A percentile compares a stretch with the other conserved stretches of the same genome.
Evolutionary conservation across 2,797 vertebrate genomes (phyloP).

Genomic region (Myotis findleyi): DNA sequence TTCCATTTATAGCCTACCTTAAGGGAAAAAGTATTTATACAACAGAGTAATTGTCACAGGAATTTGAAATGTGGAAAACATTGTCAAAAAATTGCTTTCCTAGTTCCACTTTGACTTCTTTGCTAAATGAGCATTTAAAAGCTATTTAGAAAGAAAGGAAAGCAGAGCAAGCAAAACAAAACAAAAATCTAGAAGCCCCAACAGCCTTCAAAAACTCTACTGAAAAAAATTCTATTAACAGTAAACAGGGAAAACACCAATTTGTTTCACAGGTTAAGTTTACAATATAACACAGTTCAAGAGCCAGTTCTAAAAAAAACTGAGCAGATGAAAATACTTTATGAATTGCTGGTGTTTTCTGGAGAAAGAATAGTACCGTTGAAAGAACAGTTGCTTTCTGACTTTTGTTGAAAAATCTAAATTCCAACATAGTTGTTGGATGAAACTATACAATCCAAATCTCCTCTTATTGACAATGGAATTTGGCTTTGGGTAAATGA

Average conservation of each 20-base stretch:
- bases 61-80: conserved; percentile 25
- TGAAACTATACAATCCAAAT: conserved; percentile 55
- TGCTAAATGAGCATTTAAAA: neutral
- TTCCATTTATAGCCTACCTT: neutral
- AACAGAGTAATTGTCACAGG: neutral
- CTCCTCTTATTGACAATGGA: conserved; percentile 61
- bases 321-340: neutral
- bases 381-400: conserved; percentile 57
- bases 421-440: conserved; percentile 64
- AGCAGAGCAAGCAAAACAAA: neutral
- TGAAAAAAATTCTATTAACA: neutral
- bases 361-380: conserved; percentile 16
- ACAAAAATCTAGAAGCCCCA: neutral
- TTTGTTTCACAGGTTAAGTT: conserved; percentile 16
- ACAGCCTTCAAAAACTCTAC: neutral
- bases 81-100: conserved; percentile 36
- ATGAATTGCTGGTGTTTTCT: neutral
- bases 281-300: neutral
- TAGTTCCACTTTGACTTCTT: neutral
- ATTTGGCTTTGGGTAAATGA: conserved; percentile 68
- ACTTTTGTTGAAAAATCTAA: conserved; percentile 59
- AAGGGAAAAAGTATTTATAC: neutral
- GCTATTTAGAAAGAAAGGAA: neutral
- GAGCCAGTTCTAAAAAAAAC: neutral
- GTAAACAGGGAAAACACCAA: neutral